These are phyloP conservation scores for Macrosiphum euphorbiae DNA, from an alignment of 2,888 invertebrate genomes.

Conservation along the genomic window DNA sequence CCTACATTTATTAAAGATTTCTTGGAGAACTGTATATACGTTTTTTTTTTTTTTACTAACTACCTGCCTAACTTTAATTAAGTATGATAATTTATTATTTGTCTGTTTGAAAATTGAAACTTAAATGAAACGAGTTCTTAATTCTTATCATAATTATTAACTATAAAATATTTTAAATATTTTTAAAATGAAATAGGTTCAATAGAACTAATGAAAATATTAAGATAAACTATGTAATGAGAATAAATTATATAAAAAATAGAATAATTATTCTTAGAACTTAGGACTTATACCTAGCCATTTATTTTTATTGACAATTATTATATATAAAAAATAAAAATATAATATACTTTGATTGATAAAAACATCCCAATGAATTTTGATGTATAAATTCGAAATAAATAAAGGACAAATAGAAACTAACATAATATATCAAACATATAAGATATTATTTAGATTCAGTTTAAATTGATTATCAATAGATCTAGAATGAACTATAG, in stretches of 20 bases:
- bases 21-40: no score
- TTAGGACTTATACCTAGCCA: background rate
- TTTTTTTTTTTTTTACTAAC: background rate
- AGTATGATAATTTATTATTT: background rate
- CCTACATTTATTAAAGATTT: no score
- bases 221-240: background rate
- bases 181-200: background rate
- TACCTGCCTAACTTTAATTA: background rate
- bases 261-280: conserved; percentile 2
- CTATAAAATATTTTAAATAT: background rate
- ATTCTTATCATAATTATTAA: background rate
- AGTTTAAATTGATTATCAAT: background rate
- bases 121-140: background rate
- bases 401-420: background rate
- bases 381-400: background rate
- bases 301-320: background rate
- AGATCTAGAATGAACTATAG: background rate
- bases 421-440: background rate
- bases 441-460: background rate
- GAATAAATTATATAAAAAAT: conserved; percentile 4
- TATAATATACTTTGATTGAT: background rate
- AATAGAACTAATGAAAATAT: conserved; percentile 22
- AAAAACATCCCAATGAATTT: background rate
- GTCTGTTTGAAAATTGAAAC: background rate
- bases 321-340: background rate